Conservation (phyloP, 1,140 invertebrate species). For the Bactericera cockerelli region DNA sequence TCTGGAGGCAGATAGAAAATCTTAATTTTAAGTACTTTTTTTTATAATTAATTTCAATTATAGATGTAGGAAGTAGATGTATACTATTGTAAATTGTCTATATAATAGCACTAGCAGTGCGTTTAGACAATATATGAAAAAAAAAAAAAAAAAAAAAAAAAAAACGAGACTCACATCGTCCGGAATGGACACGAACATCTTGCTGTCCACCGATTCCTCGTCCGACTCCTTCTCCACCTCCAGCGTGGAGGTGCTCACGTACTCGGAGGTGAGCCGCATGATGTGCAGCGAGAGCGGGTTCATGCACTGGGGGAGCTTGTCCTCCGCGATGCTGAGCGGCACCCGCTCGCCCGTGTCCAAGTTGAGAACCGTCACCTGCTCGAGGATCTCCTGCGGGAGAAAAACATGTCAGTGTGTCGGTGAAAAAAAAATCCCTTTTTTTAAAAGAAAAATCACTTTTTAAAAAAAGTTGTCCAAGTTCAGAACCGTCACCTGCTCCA, state of each 20-base stretch:
- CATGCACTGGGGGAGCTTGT: constrained; percentile 76
- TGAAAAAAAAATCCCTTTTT: no score
- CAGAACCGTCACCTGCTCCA: constrained; percentile 80
- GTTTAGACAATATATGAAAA: no score
- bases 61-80: no score
- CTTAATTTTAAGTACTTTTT: no score
- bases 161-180: constrained; percentile 30
- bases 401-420: background rate
- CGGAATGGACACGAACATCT: constrained; percentile 45
- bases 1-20: no score
- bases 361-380: constrained; percentile 83
- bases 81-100: no score
- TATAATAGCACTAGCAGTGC: no score
- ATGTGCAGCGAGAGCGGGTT: constrained; percentile 81
- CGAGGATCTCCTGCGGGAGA: constrained; percentile 65
- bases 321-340: constrained; percentile 74
- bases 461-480: constrained; percentile 94
- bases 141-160: no score
- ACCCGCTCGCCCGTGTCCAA: constrained; percentile 83
- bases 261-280: constrained; percentile 81
- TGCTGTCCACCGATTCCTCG: constrained; percentile 66
- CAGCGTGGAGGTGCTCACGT: constrained; percentile 55
- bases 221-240: constrained; percentile 65
- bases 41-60: no score
- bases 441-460: no score